Evolutionary conservation across 2,797 vertebrate species (phyloP).

Genomic region (Falco berigora): DNA sequence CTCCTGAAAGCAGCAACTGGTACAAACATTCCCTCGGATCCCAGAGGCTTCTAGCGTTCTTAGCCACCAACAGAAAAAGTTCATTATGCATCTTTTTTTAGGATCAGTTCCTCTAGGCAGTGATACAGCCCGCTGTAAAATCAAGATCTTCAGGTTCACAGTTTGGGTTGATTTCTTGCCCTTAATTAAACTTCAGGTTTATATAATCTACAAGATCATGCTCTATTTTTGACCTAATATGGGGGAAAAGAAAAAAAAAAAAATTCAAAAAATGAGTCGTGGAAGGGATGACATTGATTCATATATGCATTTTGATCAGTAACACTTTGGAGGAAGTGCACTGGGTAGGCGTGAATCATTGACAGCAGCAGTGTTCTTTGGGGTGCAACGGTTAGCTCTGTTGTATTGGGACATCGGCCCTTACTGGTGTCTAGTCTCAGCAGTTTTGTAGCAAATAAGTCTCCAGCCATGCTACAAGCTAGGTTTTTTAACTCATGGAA

Average conservation of each 20-base stretch:
- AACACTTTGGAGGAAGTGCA: not conserved
- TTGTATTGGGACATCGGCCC: not conserved
- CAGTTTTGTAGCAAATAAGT: not conserved
- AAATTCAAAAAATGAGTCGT: not conserved
- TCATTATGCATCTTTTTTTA: not conserved
- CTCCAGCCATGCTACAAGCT: not conserved
- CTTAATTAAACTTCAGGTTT: not conserved
- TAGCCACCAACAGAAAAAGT: not conserved
- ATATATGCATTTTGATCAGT: fast-evolving
- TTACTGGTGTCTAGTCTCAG: not conserved
- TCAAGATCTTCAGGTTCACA: not conserved
- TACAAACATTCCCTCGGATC: not conserved
- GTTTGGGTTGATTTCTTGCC: not conserved
- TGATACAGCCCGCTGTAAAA: not conserved
- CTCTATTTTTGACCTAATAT: not conserved
- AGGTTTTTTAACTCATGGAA: not conserved
- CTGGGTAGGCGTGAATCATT: not conserved
- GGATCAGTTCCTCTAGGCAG: not conserved
- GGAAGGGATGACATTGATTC: not conserved
- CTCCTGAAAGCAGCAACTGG: not conserved
- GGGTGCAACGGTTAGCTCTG: not conserved
- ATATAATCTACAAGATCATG: not conserved
- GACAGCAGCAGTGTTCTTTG: not conserved
- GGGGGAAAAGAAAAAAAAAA: not conserved
- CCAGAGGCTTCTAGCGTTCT: not conserved